These are phyloP conservation scores for Hyperoodon ampullatus DNA, from an alignment of 2,113 vertebrate species.

Conservation along the genomic window DNA sequence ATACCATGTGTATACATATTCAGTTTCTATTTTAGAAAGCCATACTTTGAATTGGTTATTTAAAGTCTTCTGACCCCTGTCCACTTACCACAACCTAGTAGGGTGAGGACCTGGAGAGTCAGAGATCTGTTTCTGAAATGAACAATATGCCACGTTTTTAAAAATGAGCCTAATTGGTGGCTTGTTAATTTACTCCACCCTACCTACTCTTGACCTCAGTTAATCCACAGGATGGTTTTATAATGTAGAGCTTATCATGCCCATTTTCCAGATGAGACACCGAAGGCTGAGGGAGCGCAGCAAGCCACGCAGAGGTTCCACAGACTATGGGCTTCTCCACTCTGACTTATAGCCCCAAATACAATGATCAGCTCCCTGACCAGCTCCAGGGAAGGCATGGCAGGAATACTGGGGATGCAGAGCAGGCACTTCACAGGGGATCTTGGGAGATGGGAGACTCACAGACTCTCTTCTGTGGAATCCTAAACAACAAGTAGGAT, in stretches of 20 bases:
- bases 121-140: constrained; percentile 3
- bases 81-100: neutral
- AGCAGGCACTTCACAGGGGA: neutral
- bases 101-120: too few species aligned
- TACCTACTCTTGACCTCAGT: neutral
- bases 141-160: neutral
- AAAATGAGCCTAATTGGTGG: neutral
- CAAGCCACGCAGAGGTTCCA: neutral
- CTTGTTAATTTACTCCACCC: neutral
- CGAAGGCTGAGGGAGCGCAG: neutral
- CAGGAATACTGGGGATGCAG: neutral
- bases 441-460: neutral
- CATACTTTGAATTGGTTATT: neutral
- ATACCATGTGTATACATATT: neutral
- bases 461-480: neutral
- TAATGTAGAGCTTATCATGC: neutral
- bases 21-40: neutral
- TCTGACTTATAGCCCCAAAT: neutral
- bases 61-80: neutral
- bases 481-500: neutral
- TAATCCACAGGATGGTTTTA: neutral
- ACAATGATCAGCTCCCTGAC: neutral
- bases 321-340: neutral
- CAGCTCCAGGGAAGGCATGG: neutral
- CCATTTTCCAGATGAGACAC: neutral